phyloP scores from a whole-genome alignment of 2,888 invertebrate genomes.

The Gastrophysa polygoni region DNA sequence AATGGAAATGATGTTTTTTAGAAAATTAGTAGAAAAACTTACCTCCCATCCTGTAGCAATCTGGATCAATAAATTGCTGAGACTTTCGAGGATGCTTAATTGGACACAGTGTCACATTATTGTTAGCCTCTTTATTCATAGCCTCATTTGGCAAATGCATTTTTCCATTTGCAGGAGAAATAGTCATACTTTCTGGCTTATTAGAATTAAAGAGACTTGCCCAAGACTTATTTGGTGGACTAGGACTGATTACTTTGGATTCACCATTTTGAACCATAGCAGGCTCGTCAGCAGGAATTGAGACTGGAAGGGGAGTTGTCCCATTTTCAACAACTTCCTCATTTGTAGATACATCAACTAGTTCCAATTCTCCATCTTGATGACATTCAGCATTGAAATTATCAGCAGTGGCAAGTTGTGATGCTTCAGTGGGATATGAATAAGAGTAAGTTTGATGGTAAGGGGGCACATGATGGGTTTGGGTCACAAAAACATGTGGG shows the following conservation, averaged over 20 bases:
- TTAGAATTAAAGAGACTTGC: constrained; percentile 66
- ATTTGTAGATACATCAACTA: neutral
- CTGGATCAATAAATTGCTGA: constrained; percentile 68
- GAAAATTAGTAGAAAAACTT: constrained; percentile 44
- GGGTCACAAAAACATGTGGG: constrained; percentile 28
- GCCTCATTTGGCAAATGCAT: constrained; percentile 26
- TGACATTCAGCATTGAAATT: neutral
- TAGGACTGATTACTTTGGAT: constrained; percentile 13
- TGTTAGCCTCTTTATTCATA: constrained; percentile 36
- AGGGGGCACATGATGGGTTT: constrained; percentile 16
- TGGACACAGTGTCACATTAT: constrained; percentile 46
- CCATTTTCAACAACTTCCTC: neutral
- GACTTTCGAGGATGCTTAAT: constrained; percentile 58
- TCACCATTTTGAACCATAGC: constrained; percentile 24
- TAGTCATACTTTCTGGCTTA: constrained; percentile 33
- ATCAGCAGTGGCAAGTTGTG: neutral
- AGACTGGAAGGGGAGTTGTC: neutral
- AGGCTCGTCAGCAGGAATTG: neutral
- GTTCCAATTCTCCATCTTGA: neutral
- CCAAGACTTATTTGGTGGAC: constrained; percentile 64
- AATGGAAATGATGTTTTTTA: too few relatives aligned
- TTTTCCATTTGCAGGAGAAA: constrained; percentile 28
- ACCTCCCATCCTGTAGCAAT: constrained; percentile 75
- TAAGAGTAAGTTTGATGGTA: constrained; percentile 18
- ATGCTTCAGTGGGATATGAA: constrained; percentile 13